phyloP scores from a whole-genome alignment of 2,797 vertebrate species.

The Lacerta viridis region DNA sequence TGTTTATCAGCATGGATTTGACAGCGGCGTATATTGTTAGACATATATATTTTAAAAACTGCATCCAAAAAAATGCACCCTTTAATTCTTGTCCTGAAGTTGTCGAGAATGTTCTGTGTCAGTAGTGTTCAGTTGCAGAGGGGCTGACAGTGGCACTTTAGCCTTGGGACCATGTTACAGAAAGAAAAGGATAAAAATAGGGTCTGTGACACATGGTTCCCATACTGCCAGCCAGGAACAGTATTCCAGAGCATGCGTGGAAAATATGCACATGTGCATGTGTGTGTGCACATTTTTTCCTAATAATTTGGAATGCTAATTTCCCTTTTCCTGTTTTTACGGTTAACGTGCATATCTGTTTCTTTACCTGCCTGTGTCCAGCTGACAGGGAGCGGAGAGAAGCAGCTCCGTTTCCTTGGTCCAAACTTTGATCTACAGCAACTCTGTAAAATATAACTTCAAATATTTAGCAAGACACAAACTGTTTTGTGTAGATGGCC shows the following conservation, averaged over 20 bases:
- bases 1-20: conserved; percentile 26
- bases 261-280: conserved; percentile 62
- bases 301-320: conserved; percentile 47
- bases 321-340: conserved; percentile 16
- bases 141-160: conserved; percentile 58
- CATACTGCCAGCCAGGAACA: conserved; percentile 62
- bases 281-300: conserved; percentile 42
- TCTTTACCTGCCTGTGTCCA: not conserved
- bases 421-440: not conserved
- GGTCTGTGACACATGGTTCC: conserved; percentile 65
- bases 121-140: not conserved
- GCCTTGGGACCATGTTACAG: conserved; percentile 60
- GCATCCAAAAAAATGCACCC: not conserved
- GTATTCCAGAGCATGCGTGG: conserved; percentile 65
- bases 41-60: not conserved
- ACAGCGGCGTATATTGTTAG: not conserved
- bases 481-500: not conserved
- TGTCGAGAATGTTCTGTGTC: conserved; percentile 53
- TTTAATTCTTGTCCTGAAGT: conserved; percentile 26
- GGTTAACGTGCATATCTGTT: not conserved
- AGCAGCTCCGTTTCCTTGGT: not conserved
- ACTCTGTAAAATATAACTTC: not conserved
- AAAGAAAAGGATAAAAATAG: conserved; percentile 78
- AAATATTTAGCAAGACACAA: conserved; percentile 2
- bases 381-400: not conserved